Conservation (phyloP, 1,140 invertebrate species). For the Drosophila rhopaloa region DNA sequence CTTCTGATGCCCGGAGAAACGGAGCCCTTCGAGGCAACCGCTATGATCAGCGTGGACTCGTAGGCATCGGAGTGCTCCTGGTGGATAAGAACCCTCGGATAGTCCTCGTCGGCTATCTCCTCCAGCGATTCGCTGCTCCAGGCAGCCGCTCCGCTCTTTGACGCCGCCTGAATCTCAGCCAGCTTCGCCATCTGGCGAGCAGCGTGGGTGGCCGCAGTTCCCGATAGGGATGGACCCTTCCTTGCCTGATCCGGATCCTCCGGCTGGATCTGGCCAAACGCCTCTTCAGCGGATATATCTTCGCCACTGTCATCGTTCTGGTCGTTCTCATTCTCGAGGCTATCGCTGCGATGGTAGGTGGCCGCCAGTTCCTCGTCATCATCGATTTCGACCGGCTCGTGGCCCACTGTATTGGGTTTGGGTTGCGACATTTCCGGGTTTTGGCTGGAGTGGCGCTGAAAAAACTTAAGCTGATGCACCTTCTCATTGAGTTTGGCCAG, state of each 20-base stretch:
- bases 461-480: constrained; percentile 75
- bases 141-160: constrained; percentile 43
- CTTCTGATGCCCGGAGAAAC: not conserved
- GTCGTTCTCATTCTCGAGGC: constrained; percentile 31
- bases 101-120: constrained; percentile 60
- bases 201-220: constrained; percentile 28
- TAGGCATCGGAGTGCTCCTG: constrained; percentile 75
- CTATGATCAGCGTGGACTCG: constrained; percentile 80
- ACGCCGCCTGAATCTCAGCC: constrained; percentile 51
- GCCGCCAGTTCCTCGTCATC: constrained; percentile 65
- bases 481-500: constrained; percentile 69
- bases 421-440: constrained; percentile 3
- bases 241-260: constrained; percentile 2
- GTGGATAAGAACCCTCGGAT: constrained; percentile 78
- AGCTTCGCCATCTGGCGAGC: constrained; percentile 48
- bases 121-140: constrained; percentile 73
- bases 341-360: constrained; percentile 71
- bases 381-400: constrained; percentile 67
- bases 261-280: constrained; percentile 33
- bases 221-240: constrained; percentile 20
- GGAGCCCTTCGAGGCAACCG: constrained; percentile 57
- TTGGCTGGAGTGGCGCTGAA: constrained; percentile 41
- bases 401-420: constrained; percentile 66
- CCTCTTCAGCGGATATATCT: constrained; percentile 54
- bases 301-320: constrained; percentile 44